These are phyloP conservation scores for Coenobita brevimanus DNA, from an alignment of 1,140 invertebrate genomes.

Conservation along the genomic window DNA sequence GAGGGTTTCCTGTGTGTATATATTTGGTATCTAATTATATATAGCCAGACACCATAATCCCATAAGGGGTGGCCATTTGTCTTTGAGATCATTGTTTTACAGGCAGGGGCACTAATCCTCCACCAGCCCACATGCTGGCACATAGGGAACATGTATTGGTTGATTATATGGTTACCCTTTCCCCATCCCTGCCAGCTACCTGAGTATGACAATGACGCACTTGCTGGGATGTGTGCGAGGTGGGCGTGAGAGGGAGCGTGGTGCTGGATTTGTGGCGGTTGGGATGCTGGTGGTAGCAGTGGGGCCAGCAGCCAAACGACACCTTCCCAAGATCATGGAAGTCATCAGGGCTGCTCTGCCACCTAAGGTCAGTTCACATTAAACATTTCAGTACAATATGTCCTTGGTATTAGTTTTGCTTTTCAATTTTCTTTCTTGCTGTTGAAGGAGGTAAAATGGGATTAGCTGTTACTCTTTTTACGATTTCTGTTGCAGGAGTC, in stretches of 20 bases:
- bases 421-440: no score
- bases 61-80: no score
- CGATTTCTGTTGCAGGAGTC: slow-evolving; percentile 68
- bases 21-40: slow-evolving; percentile 37
- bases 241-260: slow-evolving; percentile 84
- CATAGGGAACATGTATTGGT: no score
- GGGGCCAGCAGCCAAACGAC: slow-evolving; percentile 84
- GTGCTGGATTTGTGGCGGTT: slow-evolving; percentile 90
- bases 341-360: slow-evolving; percentile 87
- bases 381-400: no score
- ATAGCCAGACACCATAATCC: no score
- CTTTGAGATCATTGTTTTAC: no score
- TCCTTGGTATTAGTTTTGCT: no score
- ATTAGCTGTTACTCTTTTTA: neutral
- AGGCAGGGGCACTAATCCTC: no score
- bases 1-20: no score
- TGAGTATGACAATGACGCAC: slow-evolving; percentile 85
- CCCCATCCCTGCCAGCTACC: slow-evolving; percentile 77
- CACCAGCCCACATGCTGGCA: no score
- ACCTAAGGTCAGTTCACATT: slow-evolving; percentile 72
- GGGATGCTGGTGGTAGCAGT: slow-evolving; percentile 94
- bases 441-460: no score
- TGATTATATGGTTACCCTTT: no score
- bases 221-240: slow-evolving; percentile 79
- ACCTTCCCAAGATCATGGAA: slow-evolving; percentile 90